These are phyloP conservation scores for Orthonychiurus folsomi DNA, from an alignment of 2,888 invertebrate genomes.

Conservation along the genomic window DNA sequence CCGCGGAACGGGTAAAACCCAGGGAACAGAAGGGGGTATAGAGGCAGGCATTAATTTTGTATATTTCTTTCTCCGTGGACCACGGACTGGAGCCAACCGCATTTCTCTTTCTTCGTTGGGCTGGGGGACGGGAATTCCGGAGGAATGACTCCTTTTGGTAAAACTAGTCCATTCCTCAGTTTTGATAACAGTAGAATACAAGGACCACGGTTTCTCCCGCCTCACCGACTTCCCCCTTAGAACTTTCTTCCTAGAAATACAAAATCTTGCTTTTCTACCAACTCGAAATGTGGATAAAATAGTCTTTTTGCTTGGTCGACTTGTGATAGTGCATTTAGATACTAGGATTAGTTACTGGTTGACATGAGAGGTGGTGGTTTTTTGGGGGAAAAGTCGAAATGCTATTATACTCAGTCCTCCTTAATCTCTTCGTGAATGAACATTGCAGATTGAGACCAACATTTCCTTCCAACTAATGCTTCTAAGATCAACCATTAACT, in stretches of 20 bases:
- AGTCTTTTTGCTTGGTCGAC: too few relatives aligned
- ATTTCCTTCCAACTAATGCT: not conserved
- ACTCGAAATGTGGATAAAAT: too few relatives aligned
- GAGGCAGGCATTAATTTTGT: not conserved
- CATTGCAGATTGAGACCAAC: not conserved
- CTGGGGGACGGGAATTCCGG: not conserved
- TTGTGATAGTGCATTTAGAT: not conserved
- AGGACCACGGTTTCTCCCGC: not conserved
- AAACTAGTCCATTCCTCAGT: not conserved
- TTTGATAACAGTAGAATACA: not conserved
- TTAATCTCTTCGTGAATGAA: not conserved
- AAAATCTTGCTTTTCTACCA: not conserved
- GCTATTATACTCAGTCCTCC: not conserved
- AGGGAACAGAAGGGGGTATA: not conserved
- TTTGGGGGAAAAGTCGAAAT: too few relatives aligned
- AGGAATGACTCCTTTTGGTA: not conserved
- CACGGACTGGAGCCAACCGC: too few relatives aligned
- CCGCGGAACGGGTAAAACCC: too few relatives aligned
- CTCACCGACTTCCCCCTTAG: not conserved
- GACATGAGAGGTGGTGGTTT: too few relatives aligned
- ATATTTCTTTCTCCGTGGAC: conserved; percentile 1
- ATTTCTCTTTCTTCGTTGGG: too few relatives aligned
- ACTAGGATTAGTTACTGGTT: not conserved
- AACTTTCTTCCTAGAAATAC: not conserved
- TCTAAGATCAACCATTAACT: not conserved